These are phyloP conservation scores for Momotus momota DNA, from an alignment of 2,797 vertebrate genomes.

Conservation along the genomic window DNA sequence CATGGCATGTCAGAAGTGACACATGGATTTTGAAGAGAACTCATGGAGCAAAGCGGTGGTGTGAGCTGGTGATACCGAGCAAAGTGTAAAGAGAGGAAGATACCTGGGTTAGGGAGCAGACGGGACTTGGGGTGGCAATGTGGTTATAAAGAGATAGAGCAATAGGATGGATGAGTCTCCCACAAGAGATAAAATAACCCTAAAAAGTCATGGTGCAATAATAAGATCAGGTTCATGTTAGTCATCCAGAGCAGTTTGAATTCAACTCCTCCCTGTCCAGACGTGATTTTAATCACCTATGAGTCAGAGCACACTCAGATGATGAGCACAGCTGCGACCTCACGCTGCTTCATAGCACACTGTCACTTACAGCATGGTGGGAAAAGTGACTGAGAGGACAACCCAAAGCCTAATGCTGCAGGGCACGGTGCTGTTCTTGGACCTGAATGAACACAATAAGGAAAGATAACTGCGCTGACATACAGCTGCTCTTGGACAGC, in stretches of 20 bases:
- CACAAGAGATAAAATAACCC: not conserved
- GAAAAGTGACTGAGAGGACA: not conserved
- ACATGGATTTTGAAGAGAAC: not conserved
- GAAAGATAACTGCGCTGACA: not conserved
- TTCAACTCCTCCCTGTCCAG: not conserved
- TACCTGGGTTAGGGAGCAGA: not conserved
- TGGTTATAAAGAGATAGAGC: not conserved
- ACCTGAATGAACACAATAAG: not conserved
- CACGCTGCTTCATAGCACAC: not conserved
- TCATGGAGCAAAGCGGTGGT: not conserved
- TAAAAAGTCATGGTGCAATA: not conserved
- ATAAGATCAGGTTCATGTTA: not conserved
- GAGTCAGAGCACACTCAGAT: not conserved
- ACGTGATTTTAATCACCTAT: not conserved
- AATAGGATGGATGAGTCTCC: not conserved
- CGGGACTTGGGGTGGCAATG: not conserved
- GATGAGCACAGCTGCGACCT: not conserved
- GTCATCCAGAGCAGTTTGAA: not conserved
- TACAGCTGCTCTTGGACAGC: not conserved
- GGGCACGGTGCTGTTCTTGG: not conserved
- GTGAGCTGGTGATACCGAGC: not conserved
- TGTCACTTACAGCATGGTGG: not conserved
- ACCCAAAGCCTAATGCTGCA: not conserved
- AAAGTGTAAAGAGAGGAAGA: not conserved
- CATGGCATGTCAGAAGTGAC: not conserved